Percentiles rank a stretch among this genome's conserved stretches.
Evolutionary conservation across 2,888 invertebrate species (phyloP).

Genomic region (Chaitophorus viminalis): DNA sequence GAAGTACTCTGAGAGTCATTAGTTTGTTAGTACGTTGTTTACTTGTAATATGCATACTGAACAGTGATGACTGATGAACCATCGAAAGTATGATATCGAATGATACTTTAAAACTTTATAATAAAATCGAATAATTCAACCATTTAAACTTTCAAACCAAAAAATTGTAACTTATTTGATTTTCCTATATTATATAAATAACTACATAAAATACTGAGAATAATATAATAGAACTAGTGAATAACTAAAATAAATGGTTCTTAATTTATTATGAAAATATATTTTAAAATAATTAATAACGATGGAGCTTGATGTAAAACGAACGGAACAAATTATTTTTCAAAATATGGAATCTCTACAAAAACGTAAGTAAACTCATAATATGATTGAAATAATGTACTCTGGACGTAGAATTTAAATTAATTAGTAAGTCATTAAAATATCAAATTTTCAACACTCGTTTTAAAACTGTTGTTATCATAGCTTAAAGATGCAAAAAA

Average conservation of each 20-base stretch:
- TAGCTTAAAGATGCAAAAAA: no score
- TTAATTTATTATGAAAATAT: background rate
- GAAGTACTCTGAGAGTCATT: background rate
- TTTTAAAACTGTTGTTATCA: background rate
- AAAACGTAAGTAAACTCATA: conserved; percentile 33
- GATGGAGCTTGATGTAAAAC: background rate
- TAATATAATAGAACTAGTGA: background rate
- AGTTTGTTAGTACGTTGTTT: conserved; percentile 4
- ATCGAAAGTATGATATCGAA: background rate
- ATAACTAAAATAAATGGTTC: no score
- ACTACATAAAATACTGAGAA: background rate
- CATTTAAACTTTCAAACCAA: background rate
- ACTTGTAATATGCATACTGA: background rate
- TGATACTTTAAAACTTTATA: background rate
- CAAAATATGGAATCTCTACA: conserved; percentile 5
- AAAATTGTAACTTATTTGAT: background rate
- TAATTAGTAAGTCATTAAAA: background rate
- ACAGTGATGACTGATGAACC: background rate
- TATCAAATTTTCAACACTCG: background rate
- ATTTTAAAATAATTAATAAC: background rate
- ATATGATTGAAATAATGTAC: background rate
- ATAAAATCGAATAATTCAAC: background rate
- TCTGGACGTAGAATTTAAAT: background rate
- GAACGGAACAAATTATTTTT: background rate
- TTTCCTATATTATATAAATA: background rate